Evolutionary conservation across 2,888 invertebrate species (phyloP).

Genomic region (Ypsolopha scabrella): DNA sequence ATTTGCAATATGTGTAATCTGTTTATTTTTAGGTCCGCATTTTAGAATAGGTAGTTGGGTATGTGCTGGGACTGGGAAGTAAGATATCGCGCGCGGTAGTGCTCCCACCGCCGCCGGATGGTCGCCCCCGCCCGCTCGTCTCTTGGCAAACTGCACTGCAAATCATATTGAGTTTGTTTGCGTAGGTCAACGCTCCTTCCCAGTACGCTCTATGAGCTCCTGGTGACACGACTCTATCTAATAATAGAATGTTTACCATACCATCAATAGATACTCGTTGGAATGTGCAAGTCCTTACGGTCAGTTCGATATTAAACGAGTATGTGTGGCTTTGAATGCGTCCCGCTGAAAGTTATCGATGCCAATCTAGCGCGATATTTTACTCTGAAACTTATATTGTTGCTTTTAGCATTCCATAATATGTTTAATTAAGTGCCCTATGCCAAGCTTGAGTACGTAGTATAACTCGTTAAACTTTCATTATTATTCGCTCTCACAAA

Average conservation of each 20-base stretch:
- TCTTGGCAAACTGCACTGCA: conserved; percentile 67
- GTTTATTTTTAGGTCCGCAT: too few species aligned
- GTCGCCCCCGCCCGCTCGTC: conserved; percentile 44
- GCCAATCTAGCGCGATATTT: not conserved
- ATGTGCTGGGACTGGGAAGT: conserved; percentile 34
- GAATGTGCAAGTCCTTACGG: conserved; percentile 36
- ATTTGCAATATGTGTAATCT: conserved; percentile 25
- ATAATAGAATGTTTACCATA: conserved; percentile 55
- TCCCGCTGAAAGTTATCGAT: not conserved
- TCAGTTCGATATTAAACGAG: not conserved
- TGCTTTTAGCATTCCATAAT: conserved; percentile 43
- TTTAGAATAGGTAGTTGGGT: conserved; percentile 4
- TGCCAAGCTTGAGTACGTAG: conserved; percentile 24
- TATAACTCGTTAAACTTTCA: conserved; percentile 63
- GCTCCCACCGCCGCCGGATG: conserved; percentile 43
- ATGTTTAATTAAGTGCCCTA: conserved; percentile 53
- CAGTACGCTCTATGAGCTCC: conserved; percentile 63
- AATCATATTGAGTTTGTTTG: conserved; percentile 64
- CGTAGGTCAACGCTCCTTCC: conserved; percentile 61
- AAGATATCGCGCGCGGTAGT: conserved; percentile 41
- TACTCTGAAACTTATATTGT: not conserved
- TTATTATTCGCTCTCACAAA: conserved; percentile 63
- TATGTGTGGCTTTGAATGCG: not conserved
- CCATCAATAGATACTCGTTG: conserved; percentile 46
- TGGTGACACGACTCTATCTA: conserved; percentile 64